phyloP scores from a whole-genome alignment of 2,797 vertebrate genomes.

The Tapirus indicus region DNA sequence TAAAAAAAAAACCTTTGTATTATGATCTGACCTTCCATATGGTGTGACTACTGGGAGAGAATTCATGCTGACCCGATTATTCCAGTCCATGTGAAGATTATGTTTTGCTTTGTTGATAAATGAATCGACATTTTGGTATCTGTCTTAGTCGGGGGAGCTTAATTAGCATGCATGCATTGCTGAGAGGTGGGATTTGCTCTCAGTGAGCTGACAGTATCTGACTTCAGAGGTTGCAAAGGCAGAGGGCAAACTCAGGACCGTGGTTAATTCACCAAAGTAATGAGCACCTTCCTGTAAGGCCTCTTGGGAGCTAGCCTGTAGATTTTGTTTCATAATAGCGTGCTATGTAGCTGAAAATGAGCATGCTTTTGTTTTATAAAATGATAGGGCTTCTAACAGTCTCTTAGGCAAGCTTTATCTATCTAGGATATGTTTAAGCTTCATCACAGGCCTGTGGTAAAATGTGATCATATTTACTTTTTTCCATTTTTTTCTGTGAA shows the following conservation, averaged over 20 bases:
- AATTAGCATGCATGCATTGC: constrained; percentile 47
- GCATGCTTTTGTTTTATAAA: constrained; percentile 62
- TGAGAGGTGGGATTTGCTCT: constrained; percentile 50
- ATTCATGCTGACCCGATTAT: constrained; percentile 71
- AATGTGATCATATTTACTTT: constrained; percentile 33
- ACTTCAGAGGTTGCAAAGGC: constrained; percentile 46
- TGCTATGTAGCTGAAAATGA: constrained; percentile 20
- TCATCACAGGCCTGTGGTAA: constrained; percentile 21
- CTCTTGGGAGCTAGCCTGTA: constrained; percentile 2
- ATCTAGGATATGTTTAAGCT: constrained; percentile 33
- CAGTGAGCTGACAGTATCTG: constrained; percentile 23
- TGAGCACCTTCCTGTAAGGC: constrained; percentile 32
- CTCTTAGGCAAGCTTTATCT: constrained; percentile 40
- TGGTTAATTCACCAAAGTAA: constrained; percentile 55
- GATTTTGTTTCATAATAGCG: constrained; percentile 23
- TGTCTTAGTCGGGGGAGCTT: constrained; percentile 51
- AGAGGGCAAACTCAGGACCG: background rate
- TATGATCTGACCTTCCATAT: constrained; percentile 17
- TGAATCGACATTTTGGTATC: constrained; percentile 59
- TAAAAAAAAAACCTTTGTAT: constrained; percentile 47
- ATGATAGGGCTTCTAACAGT: constrained; percentile 28
- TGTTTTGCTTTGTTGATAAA: constrained; percentile 64
- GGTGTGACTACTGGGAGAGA: constrained; percentile 35
- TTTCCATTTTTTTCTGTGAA: background rate
- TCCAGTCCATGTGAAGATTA: constrained; percentile 33